Base-by-base conservation (phyloP, 1,140 invertebrate genomes). In the Drosophila yakuba region DNA sequence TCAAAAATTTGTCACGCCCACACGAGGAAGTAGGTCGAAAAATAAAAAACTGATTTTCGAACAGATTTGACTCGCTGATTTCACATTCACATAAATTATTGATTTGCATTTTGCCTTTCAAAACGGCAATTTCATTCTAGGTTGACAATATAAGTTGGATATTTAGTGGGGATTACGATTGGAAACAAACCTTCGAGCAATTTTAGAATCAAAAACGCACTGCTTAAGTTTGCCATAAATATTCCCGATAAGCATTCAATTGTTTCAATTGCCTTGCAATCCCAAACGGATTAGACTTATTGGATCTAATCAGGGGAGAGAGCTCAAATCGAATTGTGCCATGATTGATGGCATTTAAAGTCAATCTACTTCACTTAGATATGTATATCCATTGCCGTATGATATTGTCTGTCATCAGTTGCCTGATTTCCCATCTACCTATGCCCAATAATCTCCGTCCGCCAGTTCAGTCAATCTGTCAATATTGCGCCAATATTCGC, bases 301-400 rank as follows among this genome's bases (percentile, higher is more conserved):
- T 41, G 36, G 44, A 72, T 58, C 48, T 58, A 66, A 66, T 68
- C 64, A 32, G 35, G 44, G 14, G 36, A 36, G 36, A 36, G 8
- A 15, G 25, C 39, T 7, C 20, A 12, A 25, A 47, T 32, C 14
- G 25, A 67, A 66, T 51, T 38, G 35, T 51, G 11, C 8, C 25
- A 44, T 71, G 68, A 72, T 72, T 72, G 68, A 72, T 72, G 68
- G 20, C 66, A 58, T 41, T 72, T 72, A 71, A 36, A 50, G 41
- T 69, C 66, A 47, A 38, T 39, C n/a, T 25, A 12, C 11, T 39
- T 39, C 20, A 8, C n/a, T 23, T 20, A 12, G 15, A 0, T 17
- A 43, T 17, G 41, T 20, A 32, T 36, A n/a, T 43, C 11, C 12
- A 12, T 8, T 32, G 28, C 52, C 14, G 28, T 36, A 55, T 36